These are phyloP conservation scores for Panulirus ornatus DNA, from an alignment of 1,140 invertebrate genomes.

Conservation along the genomic window DNA sequence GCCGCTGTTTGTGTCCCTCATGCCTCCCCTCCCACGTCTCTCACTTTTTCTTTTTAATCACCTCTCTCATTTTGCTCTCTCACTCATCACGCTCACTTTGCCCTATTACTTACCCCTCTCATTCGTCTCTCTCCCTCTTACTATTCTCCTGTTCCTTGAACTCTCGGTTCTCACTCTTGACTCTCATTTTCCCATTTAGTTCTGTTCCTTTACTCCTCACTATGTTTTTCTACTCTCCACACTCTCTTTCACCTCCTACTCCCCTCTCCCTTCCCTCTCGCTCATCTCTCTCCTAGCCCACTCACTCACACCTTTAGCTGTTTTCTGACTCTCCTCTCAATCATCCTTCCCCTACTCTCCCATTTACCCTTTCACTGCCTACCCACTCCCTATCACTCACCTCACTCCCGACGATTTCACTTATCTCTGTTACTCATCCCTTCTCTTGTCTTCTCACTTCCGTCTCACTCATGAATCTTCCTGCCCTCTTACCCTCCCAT, in stretches of 20 bases:
- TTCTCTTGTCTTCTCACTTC: neutral
- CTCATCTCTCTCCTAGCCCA: neutral
- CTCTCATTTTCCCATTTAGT: no score
- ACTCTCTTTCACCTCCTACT: neutral
- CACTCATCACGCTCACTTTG: no score
- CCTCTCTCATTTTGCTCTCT: constrained; percentile 2
- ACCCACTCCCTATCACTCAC: neutral
- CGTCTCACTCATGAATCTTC: neutral
- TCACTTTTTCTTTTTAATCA: neutral
- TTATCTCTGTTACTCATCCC: neutral
- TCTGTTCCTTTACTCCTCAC: neutral
- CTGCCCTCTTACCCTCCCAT: neutral
- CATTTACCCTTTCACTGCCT: neutral
- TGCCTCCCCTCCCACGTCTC: neutral
- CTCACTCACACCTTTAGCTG: no score
- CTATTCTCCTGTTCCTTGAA: neutral
- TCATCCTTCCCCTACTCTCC: neutral
- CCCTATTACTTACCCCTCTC: no score
- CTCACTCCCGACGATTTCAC: neutral
- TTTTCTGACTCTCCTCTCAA: neutral
- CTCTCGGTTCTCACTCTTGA: neutral
- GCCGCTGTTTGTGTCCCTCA: neutral
- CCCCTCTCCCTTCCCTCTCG: neutral
- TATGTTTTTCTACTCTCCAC: neutral
- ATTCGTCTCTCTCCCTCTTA: neutral